Base-by-base conservation (phyloP, 2,797 vertebrate species). In the Gadopsis marmoratus region DNA sequence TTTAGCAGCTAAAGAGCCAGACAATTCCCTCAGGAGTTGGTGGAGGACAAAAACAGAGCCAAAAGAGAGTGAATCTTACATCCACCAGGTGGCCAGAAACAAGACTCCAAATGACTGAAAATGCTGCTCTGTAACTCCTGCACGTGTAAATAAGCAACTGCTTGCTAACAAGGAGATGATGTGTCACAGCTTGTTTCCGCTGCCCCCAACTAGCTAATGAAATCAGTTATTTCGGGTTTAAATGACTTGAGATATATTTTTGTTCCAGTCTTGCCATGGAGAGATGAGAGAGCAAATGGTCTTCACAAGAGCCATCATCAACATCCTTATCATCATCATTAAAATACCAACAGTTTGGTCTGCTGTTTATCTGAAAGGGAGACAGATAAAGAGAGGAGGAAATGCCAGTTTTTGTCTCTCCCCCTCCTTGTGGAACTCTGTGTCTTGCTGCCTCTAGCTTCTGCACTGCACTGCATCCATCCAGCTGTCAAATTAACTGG, bases 281-380 rank as follows among this genome's bases (percentile, higher is more conserved):
- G 3, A 47, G 45, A 47, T 14, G 11, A 69, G 14, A 66, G 63
- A 87, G 43, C 26, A 65, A 45, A 53, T 7, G 9, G 3, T 65
- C 68, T 82, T 48, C 41, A 65, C 31, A 26, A 16, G 12, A 14
- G n/a, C 37, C 51, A 61, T 81, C 79, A 71, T 73, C 47, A 45
- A 70, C 35, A 58, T 59, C 33, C n/a, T 66, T 41, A 29, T 66
- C 59, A 74, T 74, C 23, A 55, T 67, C 67, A 82, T 81, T 71
- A 65, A 77, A 80, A 79, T 55, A 75, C 67, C 35, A 63, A 35
- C 45, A 67, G 43, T 71, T 56, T 61, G 59, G 23, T 74, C 73
- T 60, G 54, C 41, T 79, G 65, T 85, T 82, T 56, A 66, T 84
- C 54, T 81, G 85, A 26, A 26, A 26, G 26, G 26, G 26, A 26